phyloP scores from a whole-genome alignment of 2,113 vertebrate genomes.

The Lampris megalopsis region DNA sequence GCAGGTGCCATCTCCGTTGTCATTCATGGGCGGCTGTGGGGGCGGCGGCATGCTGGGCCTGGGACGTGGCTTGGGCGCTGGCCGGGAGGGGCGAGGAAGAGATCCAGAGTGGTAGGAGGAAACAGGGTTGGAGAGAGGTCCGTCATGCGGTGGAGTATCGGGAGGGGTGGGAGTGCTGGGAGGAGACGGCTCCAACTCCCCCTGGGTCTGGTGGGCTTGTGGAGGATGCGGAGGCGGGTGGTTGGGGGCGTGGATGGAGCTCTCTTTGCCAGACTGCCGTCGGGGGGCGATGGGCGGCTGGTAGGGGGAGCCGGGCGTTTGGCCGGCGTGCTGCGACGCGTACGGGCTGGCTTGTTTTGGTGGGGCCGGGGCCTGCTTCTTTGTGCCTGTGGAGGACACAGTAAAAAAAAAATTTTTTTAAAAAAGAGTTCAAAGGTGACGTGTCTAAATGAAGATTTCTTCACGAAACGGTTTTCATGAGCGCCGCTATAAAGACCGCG shows the following conservation, averaged over 20 bases:
- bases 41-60: constrained; percentile 91
- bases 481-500: not conserved
- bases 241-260: constrained; percentile 88
- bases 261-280: constrained; percentile 84
- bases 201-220: constrained; percentile 75
- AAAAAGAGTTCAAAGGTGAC: not conserved
- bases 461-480: no score
- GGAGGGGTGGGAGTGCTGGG: constrained; percentile 90
- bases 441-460: not conserved
- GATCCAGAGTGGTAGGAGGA: constrained; percentile 76
- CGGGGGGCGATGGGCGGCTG: constrained; percentile 81
- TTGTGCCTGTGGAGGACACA: constrained; percentile 83
- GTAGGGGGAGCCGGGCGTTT: constrained; percentile 49
- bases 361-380: constrained; percentile 95
- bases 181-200: constrained; percentile 82
- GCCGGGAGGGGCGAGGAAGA: constrained; percentile 85
- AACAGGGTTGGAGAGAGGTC: constrained; percentile 55
- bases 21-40: constrained; percentile 81
- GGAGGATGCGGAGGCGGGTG: constrained; percentile 93
- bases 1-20: constrained; percentile 51
- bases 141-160: constrained; percentile 82
- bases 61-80: constrained; percentile 89
- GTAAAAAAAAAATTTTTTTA: not conserved
- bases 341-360: constrained; percentile 88
- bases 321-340: constrained; percentile 63